A percentile compares a stretch with the other conserved stretches of the same genome.
Evolutionary conservation across 1,140 invertebrate species (phyloP).

Genomic region (Rhopalosiphum padi): DNA sequence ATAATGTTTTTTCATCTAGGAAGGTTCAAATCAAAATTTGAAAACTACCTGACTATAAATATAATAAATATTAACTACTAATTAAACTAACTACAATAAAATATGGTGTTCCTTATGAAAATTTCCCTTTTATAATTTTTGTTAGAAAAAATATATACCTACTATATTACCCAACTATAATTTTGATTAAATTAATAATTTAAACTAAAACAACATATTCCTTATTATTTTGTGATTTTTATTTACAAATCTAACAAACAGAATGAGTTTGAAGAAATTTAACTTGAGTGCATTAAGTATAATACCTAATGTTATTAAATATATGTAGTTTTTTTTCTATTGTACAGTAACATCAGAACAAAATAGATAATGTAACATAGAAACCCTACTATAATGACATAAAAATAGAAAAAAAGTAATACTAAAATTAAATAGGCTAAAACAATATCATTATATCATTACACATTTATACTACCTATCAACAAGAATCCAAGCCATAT

Average conservation of each 20-base stretch:
- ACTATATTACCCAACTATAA: background rate
- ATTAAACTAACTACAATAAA: background rate
- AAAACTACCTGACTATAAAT: background rate
- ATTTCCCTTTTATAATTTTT: background rate
- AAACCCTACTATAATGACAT: too few species aligned
- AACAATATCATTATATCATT: too few species aligned
- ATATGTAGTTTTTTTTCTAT: background rate
- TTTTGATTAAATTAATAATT: background rate
- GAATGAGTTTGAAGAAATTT: background rate
- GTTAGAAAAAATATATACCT: background rate
- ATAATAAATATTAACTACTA: background rate
- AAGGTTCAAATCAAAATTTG: background rate
- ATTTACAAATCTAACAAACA: background rate
- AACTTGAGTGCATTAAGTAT: too few species aligned
- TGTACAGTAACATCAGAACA: background rate
- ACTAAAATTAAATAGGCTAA: too few species aligned
- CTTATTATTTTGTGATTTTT: background rate
- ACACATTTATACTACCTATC: background rate
- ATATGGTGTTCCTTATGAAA: background rate
- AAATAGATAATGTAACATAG: background rate
- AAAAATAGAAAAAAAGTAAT: too few species aligned
- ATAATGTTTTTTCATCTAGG: background rate
- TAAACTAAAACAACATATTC: background rate
- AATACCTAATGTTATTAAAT: background rate
- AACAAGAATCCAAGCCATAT: background rate